Conservation (phyloP, 2,113 vertebrate genomes). For the Telmatochromis sp. region DNA sequence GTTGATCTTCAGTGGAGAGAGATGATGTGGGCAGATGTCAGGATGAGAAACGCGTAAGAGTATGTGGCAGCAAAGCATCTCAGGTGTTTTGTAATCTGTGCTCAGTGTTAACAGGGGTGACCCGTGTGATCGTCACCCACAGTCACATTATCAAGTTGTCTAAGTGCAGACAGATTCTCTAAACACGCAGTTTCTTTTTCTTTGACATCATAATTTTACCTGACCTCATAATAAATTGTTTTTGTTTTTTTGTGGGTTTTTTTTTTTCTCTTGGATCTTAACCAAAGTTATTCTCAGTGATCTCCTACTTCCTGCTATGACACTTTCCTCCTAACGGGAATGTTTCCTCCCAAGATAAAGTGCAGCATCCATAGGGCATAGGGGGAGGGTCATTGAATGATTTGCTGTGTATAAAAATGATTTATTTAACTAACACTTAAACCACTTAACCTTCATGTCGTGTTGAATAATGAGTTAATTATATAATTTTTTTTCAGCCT, state of each 20-base stretch:
- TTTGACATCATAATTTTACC: neutral
- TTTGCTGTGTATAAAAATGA: neutral
- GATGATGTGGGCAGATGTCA: neutral
- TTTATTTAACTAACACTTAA: neutral
- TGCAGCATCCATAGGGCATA: neutral
- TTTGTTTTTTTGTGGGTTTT: fast-evolving
- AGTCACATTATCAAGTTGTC: neutral
- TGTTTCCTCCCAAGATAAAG: fast-evolving
- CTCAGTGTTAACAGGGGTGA: neutral
- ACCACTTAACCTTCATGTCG: neutral
- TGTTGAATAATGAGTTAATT: neutral
- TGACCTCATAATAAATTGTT: neutral
- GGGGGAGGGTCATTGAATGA: neutral
- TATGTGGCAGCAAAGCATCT: neutral
- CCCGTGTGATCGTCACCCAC: neutral
- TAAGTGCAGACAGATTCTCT: neutral
- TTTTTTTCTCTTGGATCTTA: fast-evolving
- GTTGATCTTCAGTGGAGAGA: neutral
- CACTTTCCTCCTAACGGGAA: neutral
- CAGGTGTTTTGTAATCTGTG: neutral
- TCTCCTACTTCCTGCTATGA: neutral
- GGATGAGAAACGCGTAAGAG: neutral
- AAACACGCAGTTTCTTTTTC: fast-evolving
- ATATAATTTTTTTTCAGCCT: neutral
- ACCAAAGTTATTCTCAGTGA: neutral